phyloP scores from a whole-genome alignment of 2,888 invertebrate species.

The Cyaniris semiargus region DNA sequence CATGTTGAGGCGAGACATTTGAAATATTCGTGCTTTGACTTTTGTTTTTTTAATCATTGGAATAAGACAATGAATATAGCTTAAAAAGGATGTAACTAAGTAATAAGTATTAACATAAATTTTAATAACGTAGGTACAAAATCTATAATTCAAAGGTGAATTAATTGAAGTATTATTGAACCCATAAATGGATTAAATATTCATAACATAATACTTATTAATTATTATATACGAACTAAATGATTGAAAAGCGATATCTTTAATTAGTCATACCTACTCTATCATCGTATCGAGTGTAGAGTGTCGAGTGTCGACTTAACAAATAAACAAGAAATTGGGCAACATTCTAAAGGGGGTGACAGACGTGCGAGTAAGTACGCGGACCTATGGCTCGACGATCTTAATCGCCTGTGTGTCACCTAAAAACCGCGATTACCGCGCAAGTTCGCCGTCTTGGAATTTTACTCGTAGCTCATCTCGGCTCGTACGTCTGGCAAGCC shows the following conservation, averaged over 20 bases:
- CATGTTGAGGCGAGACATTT: constrained; percentile 43
- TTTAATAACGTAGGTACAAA: not conserved
- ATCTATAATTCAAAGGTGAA: not conserved
- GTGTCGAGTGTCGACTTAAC: too few relatives aligned
- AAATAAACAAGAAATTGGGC: not conserved
- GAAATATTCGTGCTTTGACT: not conserved
- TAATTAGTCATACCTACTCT: not conserved
- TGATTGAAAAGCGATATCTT: not conserved
- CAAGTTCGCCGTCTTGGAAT: too few relatives aligned
- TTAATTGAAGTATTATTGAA: not conserved
- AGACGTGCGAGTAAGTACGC: too few relatives aligned
- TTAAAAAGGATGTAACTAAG: not conserved
- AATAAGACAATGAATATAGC: not conserved
- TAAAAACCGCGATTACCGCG: too few relatives aligned
- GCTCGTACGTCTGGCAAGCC: too few relatives aligned
- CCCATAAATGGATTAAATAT: not conserved
- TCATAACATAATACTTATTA: not conserved
- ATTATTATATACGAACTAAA: not conserved
- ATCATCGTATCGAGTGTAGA: not conserved
- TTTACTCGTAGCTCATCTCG: too few relatives aligned
- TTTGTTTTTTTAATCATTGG: not conserved
- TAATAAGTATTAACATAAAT: not conserved
- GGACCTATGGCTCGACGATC: too few relatives aligned
- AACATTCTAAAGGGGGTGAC: too few relatives aligned
- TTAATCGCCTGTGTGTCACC: too few relatives aligned